These are phyloP conservation scores for Pelusios castaneus DNA, from an alignment of 2,113 vertebrate genomes.

Conservation along the genomic window DNA sequence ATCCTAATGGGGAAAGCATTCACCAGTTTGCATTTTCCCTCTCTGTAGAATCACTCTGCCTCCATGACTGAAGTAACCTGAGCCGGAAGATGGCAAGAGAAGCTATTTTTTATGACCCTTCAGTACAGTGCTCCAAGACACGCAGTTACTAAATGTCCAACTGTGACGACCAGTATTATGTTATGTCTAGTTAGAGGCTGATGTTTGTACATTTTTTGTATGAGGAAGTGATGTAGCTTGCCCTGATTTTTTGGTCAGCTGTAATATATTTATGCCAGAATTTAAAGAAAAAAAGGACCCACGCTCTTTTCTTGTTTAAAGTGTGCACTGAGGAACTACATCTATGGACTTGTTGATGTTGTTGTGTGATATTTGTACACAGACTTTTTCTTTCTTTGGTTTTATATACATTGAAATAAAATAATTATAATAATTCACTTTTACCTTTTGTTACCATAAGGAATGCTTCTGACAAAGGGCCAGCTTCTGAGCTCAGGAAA, in stretches of 20 bases:
- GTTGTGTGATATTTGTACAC: constrained; percentile 98
- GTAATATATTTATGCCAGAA: constrained; percentile 90
- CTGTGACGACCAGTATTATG: constrained; percentile 89
- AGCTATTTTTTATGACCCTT: constrained; percentile 87
- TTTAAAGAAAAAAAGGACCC: constrained; percentile 74
- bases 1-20: background rate
- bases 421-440: constrained; percentile 62
- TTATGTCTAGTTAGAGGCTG: constrained; percentile 93
- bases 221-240: constrained; percentile 95
- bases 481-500: constrained; percentile 20
- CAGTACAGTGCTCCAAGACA: constrained; percentile 91
- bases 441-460: constrained; percentile 73
- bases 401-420: constrained; percentile 79
- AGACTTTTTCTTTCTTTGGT: constrained; percentile 78
- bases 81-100: constrained; percentile 80
- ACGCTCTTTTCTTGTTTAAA: constrained; percentile 82
- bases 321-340: constrained; percentile 86
- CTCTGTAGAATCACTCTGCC: constrained; percentile 93
- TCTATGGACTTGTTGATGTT: constrained; percentile 87
- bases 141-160: constrained; percentile 88
- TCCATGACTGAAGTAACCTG: constrained; percentile 99
- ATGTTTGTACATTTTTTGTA: constrained; percentile 99
- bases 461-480: constrained; percentile 63
- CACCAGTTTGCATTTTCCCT: constrained; percentile 41
- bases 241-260: constrained; percentile 87